A percentile compares a stretch with the other conserved stretches of the same genome.
Conservation (phyloP, 1,140 invertebrate genomes). For the Apis florea region DNA sequence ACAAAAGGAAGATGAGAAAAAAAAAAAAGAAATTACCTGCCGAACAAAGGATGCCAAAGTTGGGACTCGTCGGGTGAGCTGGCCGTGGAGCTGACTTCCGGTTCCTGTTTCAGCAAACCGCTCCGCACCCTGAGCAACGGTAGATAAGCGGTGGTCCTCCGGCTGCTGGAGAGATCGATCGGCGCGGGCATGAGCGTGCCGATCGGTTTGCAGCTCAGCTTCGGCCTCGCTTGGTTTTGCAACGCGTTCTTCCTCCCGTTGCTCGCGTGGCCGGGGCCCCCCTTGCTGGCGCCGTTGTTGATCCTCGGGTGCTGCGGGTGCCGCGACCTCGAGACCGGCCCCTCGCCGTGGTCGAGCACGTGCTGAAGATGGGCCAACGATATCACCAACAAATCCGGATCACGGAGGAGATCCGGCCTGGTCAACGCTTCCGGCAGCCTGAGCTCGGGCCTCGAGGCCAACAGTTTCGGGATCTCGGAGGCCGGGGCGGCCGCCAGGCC, state of each 20-base stretch:
- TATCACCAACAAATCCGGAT: conserved; percentile 89
- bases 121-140: conserved; percentile 72
- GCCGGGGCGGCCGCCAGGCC: conserved; percentile 86
- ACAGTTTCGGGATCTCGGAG: conserved; percentile 87
- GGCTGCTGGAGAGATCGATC: conserved; percentile 73
- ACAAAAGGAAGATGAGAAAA: background rate
- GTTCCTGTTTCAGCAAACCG: conserved; percentile 76
- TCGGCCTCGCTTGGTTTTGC: conserved; percentile 67
- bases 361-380: conserved; percentile 88
- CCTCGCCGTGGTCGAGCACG: conserved; percentile 81
- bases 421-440: conserved; percentile 86
- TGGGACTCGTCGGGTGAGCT: conserved; percentile 80
- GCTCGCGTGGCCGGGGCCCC: conserved; percentile 10
- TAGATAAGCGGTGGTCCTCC: conserved; percentile 71
- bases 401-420: conserved; percentile 86
- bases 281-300: conserved; percentile 50
- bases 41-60: conserved; percentile 86
- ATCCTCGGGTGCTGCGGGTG: conserved; percentile 66
- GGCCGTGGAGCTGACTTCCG: conserved; percentile 77
- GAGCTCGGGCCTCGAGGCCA: conserved; percentile 86
- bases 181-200: conserved; percentile 77
- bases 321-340: conserved; percentile 58
- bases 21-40: conserved; percentile 80
- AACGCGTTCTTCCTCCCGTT: conserved; percentile 51
- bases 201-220: conserved; percentile 76